Conservation (phyloP, 2,888 invertebrate genomes). For the Volucella bombylans region DNA sequence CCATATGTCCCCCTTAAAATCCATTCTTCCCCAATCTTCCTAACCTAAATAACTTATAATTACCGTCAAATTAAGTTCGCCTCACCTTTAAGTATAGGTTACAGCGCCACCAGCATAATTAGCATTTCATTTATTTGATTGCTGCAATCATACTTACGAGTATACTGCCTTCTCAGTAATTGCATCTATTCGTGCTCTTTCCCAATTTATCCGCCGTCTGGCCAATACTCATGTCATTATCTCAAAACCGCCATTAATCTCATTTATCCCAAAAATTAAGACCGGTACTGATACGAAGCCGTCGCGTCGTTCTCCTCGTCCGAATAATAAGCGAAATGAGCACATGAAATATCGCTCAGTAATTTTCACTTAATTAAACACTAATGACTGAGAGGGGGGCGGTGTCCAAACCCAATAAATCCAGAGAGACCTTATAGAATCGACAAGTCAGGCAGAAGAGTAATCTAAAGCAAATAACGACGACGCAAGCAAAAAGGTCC, state of each 20-base stretch:
- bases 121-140: conserved; percentile 31
- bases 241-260: conserved; percentile 47
- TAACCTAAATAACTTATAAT: neutral
- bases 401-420: neutral
- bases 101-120: conserved; percentile 4
- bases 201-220: conserved; percentile 21
- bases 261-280: conserved; percentile 17
- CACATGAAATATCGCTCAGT: conserved; percentile 56
- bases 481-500: conserved; percentile 6
- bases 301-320: neutral
- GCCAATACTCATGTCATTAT: conserved; percentile 33
- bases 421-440: too few relatives aligned
- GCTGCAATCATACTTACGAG: neutral
- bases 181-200: conserved; percentile 13
- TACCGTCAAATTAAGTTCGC: neutral
- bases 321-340: neutral
- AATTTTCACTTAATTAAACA: conserved; percentile 69
- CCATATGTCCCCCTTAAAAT: too few relatives aligned
- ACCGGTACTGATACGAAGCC: neutral
- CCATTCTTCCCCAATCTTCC: neutral
- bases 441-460: neutral
- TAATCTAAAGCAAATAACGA: neutral
- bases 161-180: neutral
- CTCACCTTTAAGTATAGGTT: neutral
- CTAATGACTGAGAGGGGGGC: conserved; percentile 46